Evolutionary conservation across 2,797 vertebrate genomes (phyloP), one percentile per base, ranked within the genome.

Genomic region (Peromyscus eremicus): DNA sequence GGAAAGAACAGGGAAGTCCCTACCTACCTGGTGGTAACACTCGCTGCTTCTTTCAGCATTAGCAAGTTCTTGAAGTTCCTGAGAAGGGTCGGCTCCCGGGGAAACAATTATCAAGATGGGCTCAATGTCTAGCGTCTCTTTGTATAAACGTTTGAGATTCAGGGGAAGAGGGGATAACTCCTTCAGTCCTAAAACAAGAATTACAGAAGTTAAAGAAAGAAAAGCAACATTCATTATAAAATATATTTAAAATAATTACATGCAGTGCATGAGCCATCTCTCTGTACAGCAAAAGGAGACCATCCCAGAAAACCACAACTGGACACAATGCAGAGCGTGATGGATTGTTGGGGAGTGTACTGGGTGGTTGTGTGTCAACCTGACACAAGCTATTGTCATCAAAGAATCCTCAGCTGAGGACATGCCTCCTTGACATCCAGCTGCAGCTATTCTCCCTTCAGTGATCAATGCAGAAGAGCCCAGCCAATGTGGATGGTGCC

Each of bases 71-170:
- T 99, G 99, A 57, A 99, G 98, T 96, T 99, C 99, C 98, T 99
- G 99, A 95, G 99, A 99, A 25, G 99, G 99, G 98, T 99, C 99
- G 60, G 99, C 99, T 83, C 99, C 99, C 16, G 99, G 99, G 93
- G 99, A 99, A 98, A 99, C 99, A 97, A 99, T 99, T 88, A 99
- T 99, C 98, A 99, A 98, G 97, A 99, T 97, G 0, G 99, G 99
- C 93, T 99, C 99, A 89, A 98, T 98, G 98, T 99, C 99, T 92
- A 99, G 82, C 0, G 99, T 99, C 97, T 99, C 99, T 82, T 98
- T 98, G 97, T 99, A 99, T 2, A 99, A 98, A 75, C 99, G 99
- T 92, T 99, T 99, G 97, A 99, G 98, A 98, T 99, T 99, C 94
- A 99, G 98, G 84, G 99, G 99, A 0, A 98, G 99, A 7, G 99